A percentile compares a stretch with the other conserved stretches of the same genome.
Conservation (phyloP, 2,113 vertebrate genomes). For the Anthoscopus minutus region DNA sequence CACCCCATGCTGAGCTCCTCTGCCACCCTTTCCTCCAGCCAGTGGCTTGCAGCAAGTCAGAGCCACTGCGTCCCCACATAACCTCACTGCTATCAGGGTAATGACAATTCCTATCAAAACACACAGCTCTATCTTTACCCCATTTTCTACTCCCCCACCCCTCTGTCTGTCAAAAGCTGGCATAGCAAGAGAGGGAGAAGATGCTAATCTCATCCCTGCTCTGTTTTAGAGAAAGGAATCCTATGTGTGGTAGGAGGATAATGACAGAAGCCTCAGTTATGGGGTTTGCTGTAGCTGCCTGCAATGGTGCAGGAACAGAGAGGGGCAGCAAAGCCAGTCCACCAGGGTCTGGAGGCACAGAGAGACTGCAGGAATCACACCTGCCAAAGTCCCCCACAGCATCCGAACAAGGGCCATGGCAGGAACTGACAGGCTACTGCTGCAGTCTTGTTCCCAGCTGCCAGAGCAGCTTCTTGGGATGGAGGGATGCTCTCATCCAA, state of each 20-base stretch:
- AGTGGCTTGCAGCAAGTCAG: background rate
- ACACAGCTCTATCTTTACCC: background rate
- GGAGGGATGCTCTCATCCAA: accelerated
- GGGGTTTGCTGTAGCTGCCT: background rate
- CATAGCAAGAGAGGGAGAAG: background rate
- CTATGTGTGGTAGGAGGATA: background rate
- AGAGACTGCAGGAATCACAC: background rate
- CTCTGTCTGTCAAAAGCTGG: constrained; percentile 20
- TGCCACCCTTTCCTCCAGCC: background rate
- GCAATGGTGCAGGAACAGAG: background rate
- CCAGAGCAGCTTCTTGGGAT: background rate
- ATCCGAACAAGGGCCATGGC: accelerated
- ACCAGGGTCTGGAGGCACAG: background rate
- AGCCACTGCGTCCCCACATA: background rate
- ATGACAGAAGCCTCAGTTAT: background rate
- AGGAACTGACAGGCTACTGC: background rate
- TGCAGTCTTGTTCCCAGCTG: background rate
- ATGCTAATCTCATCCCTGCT: background rate
- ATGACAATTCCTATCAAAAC: background rate
- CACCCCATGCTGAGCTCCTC: accelerated
- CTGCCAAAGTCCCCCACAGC: background rate
- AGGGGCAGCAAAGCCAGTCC: background rate
- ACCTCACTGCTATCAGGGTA: background rate
- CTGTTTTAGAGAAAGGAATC: background rate
- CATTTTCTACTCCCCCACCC: background rate